A percentile compares a stretch with the other conserved stretches of the same genome.
Conservation (phyloP, 37 sponge, comb jelly and placozoan species). For the Theonella swinhoei region DNA sequence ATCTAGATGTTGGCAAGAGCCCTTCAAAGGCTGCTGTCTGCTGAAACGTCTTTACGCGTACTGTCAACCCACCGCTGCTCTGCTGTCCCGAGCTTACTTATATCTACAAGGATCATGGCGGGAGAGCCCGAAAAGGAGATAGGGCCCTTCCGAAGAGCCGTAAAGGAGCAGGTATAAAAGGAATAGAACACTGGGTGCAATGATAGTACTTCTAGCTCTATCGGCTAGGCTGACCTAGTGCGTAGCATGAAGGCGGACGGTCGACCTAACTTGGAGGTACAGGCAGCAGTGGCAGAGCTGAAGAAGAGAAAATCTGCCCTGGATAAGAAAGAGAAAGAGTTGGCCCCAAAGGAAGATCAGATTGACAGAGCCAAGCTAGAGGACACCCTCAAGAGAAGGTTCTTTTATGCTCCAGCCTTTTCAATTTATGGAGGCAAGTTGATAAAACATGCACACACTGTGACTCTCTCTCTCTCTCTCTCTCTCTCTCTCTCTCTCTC, state of each 20-base stretch:
- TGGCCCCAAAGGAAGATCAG: slow-evolving; percentile 55
- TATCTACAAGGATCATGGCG: too few species aligned
- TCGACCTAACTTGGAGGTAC: slow-evolving; percentile 71
- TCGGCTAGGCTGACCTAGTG: slow-evolving; percentile 69
- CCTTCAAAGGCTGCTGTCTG: too few species aligned
- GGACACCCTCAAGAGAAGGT: slow-evolving; percentile 86
- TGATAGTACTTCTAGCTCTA: background rate
- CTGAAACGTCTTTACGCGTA: too few species aligned
- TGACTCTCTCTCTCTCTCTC: background rate
- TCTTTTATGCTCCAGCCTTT: slow-evolving; percentile 88
- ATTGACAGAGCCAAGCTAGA: slow-evolving; percentile 85
- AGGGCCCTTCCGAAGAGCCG: background rate
- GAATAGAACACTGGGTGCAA: too few species aligned
- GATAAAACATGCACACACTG: too few species aligned
- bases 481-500: background rate
- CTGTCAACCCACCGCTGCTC: too few species aligned
- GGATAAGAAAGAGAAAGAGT: slow-evolving; percentile 77
- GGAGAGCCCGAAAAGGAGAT: background rate
- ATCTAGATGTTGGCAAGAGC: too few species aligned
- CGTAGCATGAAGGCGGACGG: slow-evolving; percentile 56
- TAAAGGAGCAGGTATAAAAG: background rate
- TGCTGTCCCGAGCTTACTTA: too few species aligned
- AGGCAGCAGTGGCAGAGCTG: slow-evolving; percentile 74
- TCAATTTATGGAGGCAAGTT: slow-evolving; percentile 89
- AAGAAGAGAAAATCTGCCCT: slow-evolving; percentile 77